phyloP scores from a whole-genome alignment of 2,797 vertebrate species.

The Merluccius polli region DNA sequence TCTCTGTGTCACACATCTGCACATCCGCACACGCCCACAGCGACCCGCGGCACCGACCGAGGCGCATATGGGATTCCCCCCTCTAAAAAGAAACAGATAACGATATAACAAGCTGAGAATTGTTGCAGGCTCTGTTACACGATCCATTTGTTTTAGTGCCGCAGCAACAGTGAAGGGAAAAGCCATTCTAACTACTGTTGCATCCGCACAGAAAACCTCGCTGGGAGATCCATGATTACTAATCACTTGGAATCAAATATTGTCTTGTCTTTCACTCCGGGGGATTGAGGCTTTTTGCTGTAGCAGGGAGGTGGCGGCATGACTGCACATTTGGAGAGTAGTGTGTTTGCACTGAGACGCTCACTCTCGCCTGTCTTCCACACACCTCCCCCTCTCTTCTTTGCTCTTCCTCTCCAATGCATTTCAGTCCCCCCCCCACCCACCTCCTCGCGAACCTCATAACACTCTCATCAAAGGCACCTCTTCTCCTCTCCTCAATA shows the following conservation, averaged over 20 bases:
- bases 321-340: neutral
- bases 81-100: neutral
- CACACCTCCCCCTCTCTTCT: neutral
- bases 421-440: neutral
- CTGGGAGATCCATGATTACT: neutral
- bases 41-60: neutral
- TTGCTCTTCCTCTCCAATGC: neutral
- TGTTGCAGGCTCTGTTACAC: neutral
- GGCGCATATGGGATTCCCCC: neutral
- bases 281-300: neutral
- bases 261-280: neutral
- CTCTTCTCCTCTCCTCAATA: neutral
- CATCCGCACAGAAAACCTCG: neutral
- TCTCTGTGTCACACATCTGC: neutral
- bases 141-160: neutral
- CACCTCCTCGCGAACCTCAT: neutral
- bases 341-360: neutral
- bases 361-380: neutral
- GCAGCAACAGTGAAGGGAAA: neutral
- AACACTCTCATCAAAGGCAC: neutral
- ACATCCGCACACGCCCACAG: neutral
- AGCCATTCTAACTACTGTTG: neutral
- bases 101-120: neutral
- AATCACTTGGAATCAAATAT: neutral
- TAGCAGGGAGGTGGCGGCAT: neutral